A percentile compares a stretch with the other conserved stretches of the same genome.
These are phyloP conservation scores for Microtus richardsoni DNA, from an alignment of 2,113 vertebrate genomes.

Conservation along the genomic window DNA sequence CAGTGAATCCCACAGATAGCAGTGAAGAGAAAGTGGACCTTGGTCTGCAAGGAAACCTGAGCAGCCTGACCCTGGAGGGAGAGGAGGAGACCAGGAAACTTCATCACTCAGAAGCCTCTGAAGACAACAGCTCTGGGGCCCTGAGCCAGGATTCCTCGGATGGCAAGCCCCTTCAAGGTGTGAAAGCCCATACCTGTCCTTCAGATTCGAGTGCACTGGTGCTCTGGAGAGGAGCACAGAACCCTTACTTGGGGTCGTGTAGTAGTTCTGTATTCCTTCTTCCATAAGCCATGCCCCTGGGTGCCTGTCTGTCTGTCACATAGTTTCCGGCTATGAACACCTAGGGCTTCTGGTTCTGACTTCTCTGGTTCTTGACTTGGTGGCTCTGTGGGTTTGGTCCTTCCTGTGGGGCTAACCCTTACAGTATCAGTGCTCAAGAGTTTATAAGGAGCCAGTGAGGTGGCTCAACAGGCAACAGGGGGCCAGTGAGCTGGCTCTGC, in stretches of 20 bases:
- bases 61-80: slow-evolving; percentile 77
- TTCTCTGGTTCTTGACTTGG: neutral
- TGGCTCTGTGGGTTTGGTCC: neutral
- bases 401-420: neutral
- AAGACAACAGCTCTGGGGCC: slow-evolving; percentile 20
- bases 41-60: slow-evolving; percentile 14
- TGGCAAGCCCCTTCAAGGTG: slow-evolving; percentile 91
- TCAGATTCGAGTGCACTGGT: neutral
- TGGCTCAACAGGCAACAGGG: neutral
- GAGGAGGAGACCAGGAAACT: neutral
- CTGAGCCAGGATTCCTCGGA: slow-evolving; percentile 79
- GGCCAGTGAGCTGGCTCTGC: neutral
- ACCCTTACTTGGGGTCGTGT: neutral
- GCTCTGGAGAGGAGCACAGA: neutral
- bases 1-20: slow-evolving; percentile 71
- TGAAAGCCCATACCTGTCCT: neutral
- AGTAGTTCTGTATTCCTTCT: neutral
- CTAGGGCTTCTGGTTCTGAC: neutral
- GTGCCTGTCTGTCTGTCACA: neutral
- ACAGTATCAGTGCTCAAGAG: neutral
- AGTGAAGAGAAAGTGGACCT: slow-evolving; percentile 74
- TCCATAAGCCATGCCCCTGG: accelerated
- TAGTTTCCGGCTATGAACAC: neutral
- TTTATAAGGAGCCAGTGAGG: neutral
- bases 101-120: slow-evolving; percentile 43